Percentiles rank a stretch among this genome's conserved stretches.
Conservation (phyloP, 2,888 invertebrate species). For the Orchesellides sinensis region DNA sequence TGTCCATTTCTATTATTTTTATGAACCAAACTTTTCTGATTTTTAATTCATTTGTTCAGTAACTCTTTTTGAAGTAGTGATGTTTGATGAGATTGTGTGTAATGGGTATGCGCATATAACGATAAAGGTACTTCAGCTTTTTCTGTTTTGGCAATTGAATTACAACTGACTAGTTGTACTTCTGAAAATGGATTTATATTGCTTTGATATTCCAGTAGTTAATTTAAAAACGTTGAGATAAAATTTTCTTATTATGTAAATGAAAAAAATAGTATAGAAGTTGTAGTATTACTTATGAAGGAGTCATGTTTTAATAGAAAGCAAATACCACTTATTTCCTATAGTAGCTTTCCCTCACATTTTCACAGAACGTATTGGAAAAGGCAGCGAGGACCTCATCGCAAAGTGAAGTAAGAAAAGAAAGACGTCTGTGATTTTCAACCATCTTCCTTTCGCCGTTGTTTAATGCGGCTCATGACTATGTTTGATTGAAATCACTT, state of each 20-base stretch:
- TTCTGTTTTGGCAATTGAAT: too few species aligned
- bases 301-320: slow-evolving; percentile 21
- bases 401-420: not conserved
- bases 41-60: too few species aligned
- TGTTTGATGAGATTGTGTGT: too few species aligned
- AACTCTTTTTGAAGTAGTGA: too few species aligned
- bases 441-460: slow-evolving; percentile 11
- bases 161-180: too few species aligned
- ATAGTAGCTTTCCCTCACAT: not conserved
- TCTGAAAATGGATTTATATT: too few species aligned
- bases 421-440: not conserved
- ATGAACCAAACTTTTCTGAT: too few species aligned
- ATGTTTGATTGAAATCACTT: slow-evolving; percentile 71
- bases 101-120: too few species aligned
- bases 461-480: not conserved
- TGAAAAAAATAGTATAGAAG: slow-evolving; percentile 22
- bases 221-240: slow-evolving; percentile 8
- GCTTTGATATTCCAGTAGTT: slow-evolving; percentile 42
- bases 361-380: not conserved
- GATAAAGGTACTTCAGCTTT: too few species aligned
- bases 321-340: slow-evolving; percentile 1
- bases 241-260: slow-evolving; percentile 26
- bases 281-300: not conserved
- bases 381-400: not conserved
- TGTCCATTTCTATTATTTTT: too few species aligned